phyloP scores from a whole-genome alignment of 2,113 vertebrate genomes.

The Macroglossus sobrinus region DNA sequence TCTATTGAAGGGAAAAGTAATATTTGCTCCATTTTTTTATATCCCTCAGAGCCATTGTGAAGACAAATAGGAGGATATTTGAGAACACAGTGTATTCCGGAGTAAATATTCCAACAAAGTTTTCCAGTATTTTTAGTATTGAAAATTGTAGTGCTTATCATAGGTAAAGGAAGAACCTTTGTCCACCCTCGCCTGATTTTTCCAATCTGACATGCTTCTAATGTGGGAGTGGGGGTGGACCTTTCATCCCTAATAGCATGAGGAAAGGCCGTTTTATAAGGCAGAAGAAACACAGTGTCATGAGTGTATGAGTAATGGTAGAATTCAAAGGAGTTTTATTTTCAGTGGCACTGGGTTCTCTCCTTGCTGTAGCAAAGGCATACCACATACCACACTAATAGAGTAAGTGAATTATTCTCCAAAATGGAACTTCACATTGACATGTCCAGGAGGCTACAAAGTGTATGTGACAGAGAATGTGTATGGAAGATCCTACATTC shows the following conservation, averaged over 20 bases:
- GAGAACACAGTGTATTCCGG: background rate
- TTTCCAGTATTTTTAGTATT: background rate
- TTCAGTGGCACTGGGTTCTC: constrained; percentile 42
- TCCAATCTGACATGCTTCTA: background rate
- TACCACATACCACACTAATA: constrained; percentile 72
- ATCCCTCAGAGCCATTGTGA: background rate
- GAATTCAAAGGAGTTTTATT: constrained; percentile 69
- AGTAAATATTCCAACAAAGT: background rate
- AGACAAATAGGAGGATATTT: background rate
- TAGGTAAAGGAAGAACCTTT: background rate
- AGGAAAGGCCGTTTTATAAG: constrained; percentile 58
- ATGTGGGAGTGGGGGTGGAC: background rate
- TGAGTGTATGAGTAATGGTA: constrained; percentile 59
- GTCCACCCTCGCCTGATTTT: background rate
- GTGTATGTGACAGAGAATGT: constrained; percentile 59
- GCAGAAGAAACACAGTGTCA: constrained; percentile 47
- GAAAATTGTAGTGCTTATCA: background rate
- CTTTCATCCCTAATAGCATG: constrained; percentile 45
- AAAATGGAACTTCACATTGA: constrained; percentile 55
- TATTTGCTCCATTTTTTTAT: background rate
- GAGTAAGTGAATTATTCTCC: constrained; percentile 70
- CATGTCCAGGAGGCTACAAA: constrained; percentile 65
- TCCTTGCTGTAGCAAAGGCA: constrained; percentile 54
- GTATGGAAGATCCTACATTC: constrained; percentile 36
- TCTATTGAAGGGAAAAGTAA: background rate